Percentiles rank a stretch among this genome's conserved stretches.
Evolutionary conservation across 2,888 invertebrate genomes (phyloP).

Genomic region (Tethea ocularis): DNA sequence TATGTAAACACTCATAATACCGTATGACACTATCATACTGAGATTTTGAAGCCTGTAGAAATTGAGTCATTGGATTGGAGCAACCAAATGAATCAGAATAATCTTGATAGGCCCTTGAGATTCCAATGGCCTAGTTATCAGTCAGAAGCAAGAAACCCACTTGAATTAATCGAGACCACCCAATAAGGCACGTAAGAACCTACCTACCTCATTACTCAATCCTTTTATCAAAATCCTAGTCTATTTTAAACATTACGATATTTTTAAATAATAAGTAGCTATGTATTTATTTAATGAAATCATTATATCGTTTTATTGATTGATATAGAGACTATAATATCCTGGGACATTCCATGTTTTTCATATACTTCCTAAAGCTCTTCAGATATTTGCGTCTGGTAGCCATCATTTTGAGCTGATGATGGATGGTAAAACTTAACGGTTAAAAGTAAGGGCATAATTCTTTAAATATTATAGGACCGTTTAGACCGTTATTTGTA

Average conservation of each 20-base stretch:
- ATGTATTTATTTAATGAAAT: not conserved
- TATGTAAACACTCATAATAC: too few relatives aligned
- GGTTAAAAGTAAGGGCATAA: too few relatives aligned
- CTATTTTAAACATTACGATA: not conserved
- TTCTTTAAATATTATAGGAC: too few relatives aligned
- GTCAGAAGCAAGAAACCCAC: not conserved
- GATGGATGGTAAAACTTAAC: too few relatives aligned
- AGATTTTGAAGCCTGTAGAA: not conserved
- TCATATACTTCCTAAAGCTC: too few relatives aligned
- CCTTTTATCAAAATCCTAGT: constrained; percentile 30
- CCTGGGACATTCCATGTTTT: too few relatives aligned
- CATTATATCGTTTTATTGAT: too few relatives aligned
- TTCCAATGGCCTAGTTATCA: not conserved
- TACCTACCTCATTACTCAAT: constrained; percentile 37
- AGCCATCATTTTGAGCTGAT: too few relatives aligned
- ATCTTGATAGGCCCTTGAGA: not conserved
- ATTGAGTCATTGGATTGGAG: not conserved
- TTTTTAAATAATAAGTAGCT: not conserved
- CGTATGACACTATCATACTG: too few relatives aligned
- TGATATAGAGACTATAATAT: too few relatives aligned
- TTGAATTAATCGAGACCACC: constrained; percentile 25
- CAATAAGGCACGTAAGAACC: constrained; percentile 39
- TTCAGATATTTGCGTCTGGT: too few relatives aligned
- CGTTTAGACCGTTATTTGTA: too few relatives aligned
- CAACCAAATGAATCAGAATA: not conserved